Evolutionary conservation across 2,888 invertebrate genomes (phyloP).

Genomic region (Conops quadrifasciatus): DNA sequence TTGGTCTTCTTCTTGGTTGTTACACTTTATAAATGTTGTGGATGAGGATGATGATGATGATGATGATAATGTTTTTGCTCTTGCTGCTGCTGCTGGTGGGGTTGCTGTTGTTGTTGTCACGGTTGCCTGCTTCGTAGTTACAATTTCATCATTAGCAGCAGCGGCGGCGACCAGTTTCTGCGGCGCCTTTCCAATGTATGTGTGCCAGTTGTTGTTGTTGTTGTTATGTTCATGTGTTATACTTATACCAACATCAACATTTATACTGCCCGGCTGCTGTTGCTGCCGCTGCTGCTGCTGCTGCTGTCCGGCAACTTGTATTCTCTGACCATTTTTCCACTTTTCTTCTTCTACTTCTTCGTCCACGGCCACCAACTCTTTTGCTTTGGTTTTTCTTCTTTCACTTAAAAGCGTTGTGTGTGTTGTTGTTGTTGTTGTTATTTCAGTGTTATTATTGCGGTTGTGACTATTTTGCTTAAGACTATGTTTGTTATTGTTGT

Average conservation of each 20-base stretch:
- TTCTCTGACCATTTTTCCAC: conserved; percentile 8
- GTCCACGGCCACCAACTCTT: not conserved
- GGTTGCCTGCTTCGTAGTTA: conserved; percentile 15
- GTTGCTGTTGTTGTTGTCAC: not conserved
- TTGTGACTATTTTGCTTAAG: conserved; percentile 7
- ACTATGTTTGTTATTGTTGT: conserved; percentile 2
- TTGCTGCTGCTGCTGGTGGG: not conserved
- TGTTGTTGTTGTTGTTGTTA: conserved; percentile 27
- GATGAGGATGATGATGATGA: conserved; percentile 1
- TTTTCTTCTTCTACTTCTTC: conserved; percentile 22
- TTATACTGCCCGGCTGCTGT: no score
- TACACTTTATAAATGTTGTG: conserved; percentile 39
- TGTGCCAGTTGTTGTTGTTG: conserved; percentile 3
- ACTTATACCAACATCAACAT: conserved; percentile 34
- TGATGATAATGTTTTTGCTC: no score
- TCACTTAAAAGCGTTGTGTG: conserved; percentile 27
- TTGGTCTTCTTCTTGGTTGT: conserved; percentile 7
- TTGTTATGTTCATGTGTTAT: conserved; percentile 24
- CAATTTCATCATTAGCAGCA: conserved; percentile 21
- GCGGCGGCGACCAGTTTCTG: not conserved
- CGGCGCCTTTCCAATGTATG: conserved; percentile 1
- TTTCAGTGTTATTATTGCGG: conserved; percentile 4
- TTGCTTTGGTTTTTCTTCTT: conserved; percentile 39
- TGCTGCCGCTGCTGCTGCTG: no score
- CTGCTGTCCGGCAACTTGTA: conserved; percentile 12